These are phyloP conservation scores for Paraplagusia blochii DNA, from an alignment of 2,113 vertebrate genomes.

Conservation along the genomic window DNA sequence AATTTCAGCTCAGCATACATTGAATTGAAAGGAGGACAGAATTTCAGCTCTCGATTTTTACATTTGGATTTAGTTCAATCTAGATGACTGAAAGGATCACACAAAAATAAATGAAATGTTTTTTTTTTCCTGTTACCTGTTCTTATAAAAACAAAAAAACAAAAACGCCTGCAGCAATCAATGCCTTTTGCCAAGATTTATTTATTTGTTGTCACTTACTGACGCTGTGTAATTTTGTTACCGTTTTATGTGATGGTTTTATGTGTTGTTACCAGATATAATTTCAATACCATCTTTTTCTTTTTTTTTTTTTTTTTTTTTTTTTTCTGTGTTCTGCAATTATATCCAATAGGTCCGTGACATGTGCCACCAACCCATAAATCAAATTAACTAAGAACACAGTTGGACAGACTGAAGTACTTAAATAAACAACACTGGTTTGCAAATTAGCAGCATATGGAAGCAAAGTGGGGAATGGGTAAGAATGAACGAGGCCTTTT, in stretches of 20 bases:
- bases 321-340: slow-evolving; percentile 53
- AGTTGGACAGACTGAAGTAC: slow-evolving; percentile 41
- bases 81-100: slow-evolving; percentile 46
- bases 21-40: slow-evolving; percentile 36
- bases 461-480: slow-evolving; percentile 44
- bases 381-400: slow-evolving; percentile 48
- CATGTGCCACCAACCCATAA: slow-evolving; percentile 40
- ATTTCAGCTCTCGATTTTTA: slow-evolving; percentile 11
- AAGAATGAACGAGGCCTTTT: slow-evolving; percentile 41
- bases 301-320: slow-evolving; percentile 52
- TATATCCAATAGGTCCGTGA: slow-evolving; percentile 54
- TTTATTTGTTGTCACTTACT: slow-evolving; percentile 62
- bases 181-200: slow-evolving; percentile 64
- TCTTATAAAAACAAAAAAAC: slow-evolving; percentile 27
- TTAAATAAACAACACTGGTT: slow-evolving; percentile 50
- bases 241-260: slow-evolving; percentile 48
- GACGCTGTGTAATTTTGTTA: slow-evolving; percentile 53
- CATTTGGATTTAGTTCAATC: slow-evolving; percentile 40
- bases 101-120: slow-evolving; percentile 27
- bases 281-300: slow-evolving; percentile 43
- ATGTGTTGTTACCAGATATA: slow-evolving; percentile 46
- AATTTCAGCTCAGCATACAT: slow-evolving; percentile 57
- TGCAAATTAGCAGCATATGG: slow-evolving; percentile 50
- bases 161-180: slow-evolving; percentile 58
- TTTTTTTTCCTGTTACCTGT: slow-evolving; percentile 52